Evolutionary conservation across 2,113 vertebrate species (phyloP), one percentile per base, ranked within the genome.

Genomic region (Xiphorhynchus elegans): DNA sequence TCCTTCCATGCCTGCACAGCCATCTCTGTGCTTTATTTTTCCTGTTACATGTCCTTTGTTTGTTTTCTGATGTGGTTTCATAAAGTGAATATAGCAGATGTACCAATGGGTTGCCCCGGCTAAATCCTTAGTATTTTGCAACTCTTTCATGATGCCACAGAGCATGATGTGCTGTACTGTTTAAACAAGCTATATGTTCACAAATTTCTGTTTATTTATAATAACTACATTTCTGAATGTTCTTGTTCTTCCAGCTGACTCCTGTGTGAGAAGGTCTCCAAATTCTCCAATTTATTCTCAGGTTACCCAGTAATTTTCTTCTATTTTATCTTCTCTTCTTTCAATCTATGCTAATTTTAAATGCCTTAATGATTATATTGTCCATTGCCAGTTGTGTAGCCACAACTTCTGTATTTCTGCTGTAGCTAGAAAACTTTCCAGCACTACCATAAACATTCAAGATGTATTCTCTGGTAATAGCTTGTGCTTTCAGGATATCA

Each of bases 131-230:
- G 18, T 16, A 60, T 69, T 76, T 79, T 62, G 64, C 18, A 68
- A 21, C 26, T 66, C 28, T 67, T 77, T 35, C 17, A 60, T 37
- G 58, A n/a, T 83, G 10, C 18, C n/a, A 64, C 5, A 76, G 31
- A 64, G 21, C 25, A 37, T 0, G 0, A 35, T 16, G 4, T n/a
- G 4, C 25, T 76, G 17, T n/a, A 11, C 10, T 44, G 12, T 85
- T 85, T 40, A 62, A 28, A 11, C 33, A 91, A 29, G 10, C 47
- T 75, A 42, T 64, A 8, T 10, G 21, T 16, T 85, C 40, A 78
- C 18, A 76, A 14, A 28, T 94, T 82, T 78, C 24, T 60, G 8
- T 81, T 31, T 75, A 23, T 67, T 75, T 60, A 28, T n/a, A 40
- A 67, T 17, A 49, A 67, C 10, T 13, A 13, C 13, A 25, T 81